Evolutionary conservation across 2,797 vertebrate species (phyloP).

Genomic region (Smutsia temminckii): DNA sequence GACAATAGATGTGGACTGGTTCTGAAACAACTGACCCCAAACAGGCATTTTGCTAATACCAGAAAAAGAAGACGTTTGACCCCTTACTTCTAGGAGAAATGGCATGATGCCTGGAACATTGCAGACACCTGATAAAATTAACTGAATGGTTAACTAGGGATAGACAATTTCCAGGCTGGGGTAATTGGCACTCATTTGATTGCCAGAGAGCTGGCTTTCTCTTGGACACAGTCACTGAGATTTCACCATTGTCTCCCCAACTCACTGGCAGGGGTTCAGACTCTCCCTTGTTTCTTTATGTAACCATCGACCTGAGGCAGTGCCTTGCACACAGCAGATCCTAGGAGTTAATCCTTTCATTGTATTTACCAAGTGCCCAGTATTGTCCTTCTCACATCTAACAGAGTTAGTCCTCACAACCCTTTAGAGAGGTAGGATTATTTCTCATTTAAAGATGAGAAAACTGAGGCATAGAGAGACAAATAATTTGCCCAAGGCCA

Average conservation of each 20-base stretch:
- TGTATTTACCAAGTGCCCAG: not conserved
- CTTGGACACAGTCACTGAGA: not conserved
- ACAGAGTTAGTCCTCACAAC: not conserved
- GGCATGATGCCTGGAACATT: not conserved
- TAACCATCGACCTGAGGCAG: not conserved
- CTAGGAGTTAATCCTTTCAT: not conserved
- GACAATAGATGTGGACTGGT: not conserved
- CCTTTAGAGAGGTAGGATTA: not conserved
- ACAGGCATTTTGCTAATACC: not conserved
- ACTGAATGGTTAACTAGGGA: not conserved
- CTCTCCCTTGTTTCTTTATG: not conserved
- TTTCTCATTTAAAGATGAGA: not conserved
- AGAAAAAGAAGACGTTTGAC: not conserved
- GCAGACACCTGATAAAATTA: not conserved
- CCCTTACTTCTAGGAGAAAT: not conserved
- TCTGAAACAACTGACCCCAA: not conserved
- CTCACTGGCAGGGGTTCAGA: not conserved
- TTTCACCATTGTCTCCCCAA: not conserved
- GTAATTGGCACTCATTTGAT: not conserved
- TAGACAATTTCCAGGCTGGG: not conserved
- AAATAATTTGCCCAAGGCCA: not conserved
- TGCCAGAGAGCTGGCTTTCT: not conserved
- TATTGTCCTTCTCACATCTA: not conserved
- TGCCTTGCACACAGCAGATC: not conserved
- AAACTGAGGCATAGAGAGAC: not conserved